Evolutionary conservation across 2,888 invertebrate species (phyloP), one percentile per base, ranked within the genome.

Genomic region (Molorchus minor): DNA sequence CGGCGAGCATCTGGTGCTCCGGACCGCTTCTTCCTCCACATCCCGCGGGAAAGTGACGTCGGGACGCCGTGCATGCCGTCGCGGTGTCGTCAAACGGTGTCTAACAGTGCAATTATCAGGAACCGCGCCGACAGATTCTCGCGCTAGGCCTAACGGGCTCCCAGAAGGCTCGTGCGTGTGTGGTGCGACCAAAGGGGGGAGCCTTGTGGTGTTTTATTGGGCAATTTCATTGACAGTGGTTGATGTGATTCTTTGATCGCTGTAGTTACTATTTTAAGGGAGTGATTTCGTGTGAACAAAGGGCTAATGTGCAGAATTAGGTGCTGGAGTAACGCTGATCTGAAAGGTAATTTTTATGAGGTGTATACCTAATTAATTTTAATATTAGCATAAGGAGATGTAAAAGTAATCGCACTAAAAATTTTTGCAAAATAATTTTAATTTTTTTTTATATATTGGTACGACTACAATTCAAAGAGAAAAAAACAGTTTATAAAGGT

Each of bases 1-100:
- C 71, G 71, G 74, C n/a, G n/a, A n/a, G n/a, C 73, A 71, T 72
- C 73, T 73, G 73, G 66, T 70, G 71, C 58, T 56, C 60, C 41
- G 56, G 58, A 56, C 45, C 61, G 61, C 61, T 55, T 36, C 47
- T 36, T 58, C 56, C 61, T 57, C 62, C 61, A 41, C 60, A 57
- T 60, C 59, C 59, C 61, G 36, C 64, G 56, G 36, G 52, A 40
- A 55, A 38, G 45, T 47, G 56, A 47, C 56, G 56, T 33, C 58
- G 55, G 33, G 35, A 49, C 54, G 44, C 52, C 46, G 53, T 46
- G 40, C 55, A 38, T 45, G 43, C 25, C 53, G 35, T 49, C 58
- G 55, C 47, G 45, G 44, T 51, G 46, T 38, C 46, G 55, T 30
- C 30, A 45, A 44, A 51, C n/a, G n/a, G n/a, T 51, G 52, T 52